phyloP scores from a whole-genome alignment of 2,113 vertebrate species.

The Platycercus adscitus region DNA sequence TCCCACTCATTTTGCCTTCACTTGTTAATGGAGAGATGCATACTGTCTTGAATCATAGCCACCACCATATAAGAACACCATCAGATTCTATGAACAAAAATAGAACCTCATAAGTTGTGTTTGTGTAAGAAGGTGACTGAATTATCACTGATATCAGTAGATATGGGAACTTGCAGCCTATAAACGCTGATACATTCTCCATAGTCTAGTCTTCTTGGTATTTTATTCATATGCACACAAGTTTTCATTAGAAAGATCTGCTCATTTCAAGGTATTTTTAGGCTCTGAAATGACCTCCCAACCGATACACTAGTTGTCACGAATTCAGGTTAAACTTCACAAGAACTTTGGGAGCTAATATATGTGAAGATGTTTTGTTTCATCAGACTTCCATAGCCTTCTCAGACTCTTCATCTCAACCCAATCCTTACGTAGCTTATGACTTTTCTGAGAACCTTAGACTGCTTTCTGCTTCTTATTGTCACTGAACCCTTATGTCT shows the following conservation, averaged over 20 bases:
- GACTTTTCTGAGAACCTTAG: background rate
- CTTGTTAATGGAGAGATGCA: background rate
- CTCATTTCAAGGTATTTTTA: slow-evolving; percentile 3
- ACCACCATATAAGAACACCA: background rate
- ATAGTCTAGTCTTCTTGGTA: background rate
- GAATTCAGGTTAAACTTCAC: background rate
- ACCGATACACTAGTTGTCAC: background rate
- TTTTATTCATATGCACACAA: background rate
- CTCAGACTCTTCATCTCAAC: background rate
- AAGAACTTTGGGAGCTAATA: background rate
- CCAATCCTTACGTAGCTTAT: background rate
- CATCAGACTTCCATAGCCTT: background rate
- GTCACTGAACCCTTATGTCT: background rate
- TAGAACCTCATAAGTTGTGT: slow-evolving; percentile 23
- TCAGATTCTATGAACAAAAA: slow-evolving; percentile 21
- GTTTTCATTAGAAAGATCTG: background rate
- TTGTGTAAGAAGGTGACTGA: slow-evolving; percentile 33
- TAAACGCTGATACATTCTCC: background rate
- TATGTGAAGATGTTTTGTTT: background rate
- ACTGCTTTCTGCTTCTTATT: background rate
- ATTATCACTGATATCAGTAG: slow-evolving; percentile 5
- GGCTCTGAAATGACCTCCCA: background rate
- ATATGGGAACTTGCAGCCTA: background rate
- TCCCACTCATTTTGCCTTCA: slow-evolving; percentile 19
- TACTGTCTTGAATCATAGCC: slow-evolving; percentile 7